Evolutionary conservation across 1,140 invertebrate species (phyloP).

Genomic region (Polyergus mexicanus): DNA sequence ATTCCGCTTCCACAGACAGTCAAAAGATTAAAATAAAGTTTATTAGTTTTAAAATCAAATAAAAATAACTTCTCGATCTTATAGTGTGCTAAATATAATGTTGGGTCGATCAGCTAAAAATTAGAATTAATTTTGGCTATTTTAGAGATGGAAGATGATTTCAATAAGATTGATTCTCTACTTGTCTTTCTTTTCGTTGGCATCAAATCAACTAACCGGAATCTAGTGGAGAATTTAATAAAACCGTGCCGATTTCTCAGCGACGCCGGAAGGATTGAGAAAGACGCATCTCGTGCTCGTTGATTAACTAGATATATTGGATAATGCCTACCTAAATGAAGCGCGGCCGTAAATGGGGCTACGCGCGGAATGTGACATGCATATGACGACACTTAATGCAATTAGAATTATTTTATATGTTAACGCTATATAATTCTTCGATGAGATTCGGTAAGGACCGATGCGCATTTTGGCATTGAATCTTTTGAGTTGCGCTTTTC

Average conservation of each 20-base stretch:
- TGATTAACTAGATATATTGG: constrained; percentile 61
- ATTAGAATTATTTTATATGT: constrained; percentile 67
- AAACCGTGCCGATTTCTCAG: not conserved
- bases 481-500: constrained; percentile 33
- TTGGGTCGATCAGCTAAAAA: not conserved
- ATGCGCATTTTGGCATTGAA: constrained; percentile 52
- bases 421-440: constrained; percentile 64
- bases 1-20: not conserved
- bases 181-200: not conserved
- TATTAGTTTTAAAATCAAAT: not conserved
- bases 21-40: not conserved
- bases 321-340: constrained; percentile 78
- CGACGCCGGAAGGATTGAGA: not conserved
- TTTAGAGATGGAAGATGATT: not conserved
- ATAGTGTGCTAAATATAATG: not conserved
- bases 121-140: not conserved
- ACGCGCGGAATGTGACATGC: constrained; percentile 75
- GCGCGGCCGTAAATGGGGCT: constrained; percentile 65
- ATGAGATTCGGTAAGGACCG: constrained; percentile 67
- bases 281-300: constrained; percentile 4
- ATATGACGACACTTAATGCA: constrained; percentile 73
- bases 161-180: not conserved
- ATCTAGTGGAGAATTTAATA: not conserved
- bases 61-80: not conserved
- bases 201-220: too few species aligned